phyloP scores from a whole-genome alignment of 2,113 vertebrate genomes.

The Amia ocellicauda region DNA sequence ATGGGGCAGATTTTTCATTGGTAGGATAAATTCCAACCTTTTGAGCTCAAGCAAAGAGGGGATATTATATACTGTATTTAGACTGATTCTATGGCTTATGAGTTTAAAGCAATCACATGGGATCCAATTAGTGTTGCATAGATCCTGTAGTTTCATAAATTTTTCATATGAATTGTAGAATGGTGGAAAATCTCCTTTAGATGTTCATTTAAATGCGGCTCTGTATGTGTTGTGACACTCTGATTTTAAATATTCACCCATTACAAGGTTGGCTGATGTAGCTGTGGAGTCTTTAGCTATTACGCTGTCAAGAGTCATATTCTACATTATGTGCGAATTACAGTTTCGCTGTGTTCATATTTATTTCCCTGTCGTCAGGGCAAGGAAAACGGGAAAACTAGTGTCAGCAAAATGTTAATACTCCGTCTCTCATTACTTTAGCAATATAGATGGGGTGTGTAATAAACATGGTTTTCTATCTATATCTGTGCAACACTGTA shows the following conservation, averaged over 20 bases:
- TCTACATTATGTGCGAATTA: slow-evolving; percentile 24
- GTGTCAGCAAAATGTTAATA: slow-evolving; percentile 68
- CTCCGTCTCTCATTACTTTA: slow-evolving; percentile 52
- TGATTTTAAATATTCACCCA: slow-evolving; percentile 12
- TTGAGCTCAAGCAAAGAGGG: too few relatives aligned
- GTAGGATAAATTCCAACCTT: too few relatives aligned
- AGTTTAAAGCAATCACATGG: slow-evolving; percentile 39
- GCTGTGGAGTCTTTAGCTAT: slow-evolving; percentile 13
- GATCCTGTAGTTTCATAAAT: slow-evolving; percentile 50
- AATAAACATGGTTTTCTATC: slow-evolving; percentile 43
- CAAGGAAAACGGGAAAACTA: slow-evolving; percentile 20
- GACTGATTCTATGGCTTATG: not conserved
- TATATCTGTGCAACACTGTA: not conserved
- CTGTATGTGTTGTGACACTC: not conserved
- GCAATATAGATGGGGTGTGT: slow-evolving; percentile 47
- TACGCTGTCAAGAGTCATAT: slow-evolving; percentile 18
- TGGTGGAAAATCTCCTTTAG: slow-evolving; percentile 3
- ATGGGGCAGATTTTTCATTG: too few relatives aligned
- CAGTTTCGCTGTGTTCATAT: slow-evolving; percentile 26
- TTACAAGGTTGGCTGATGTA: not conserved
- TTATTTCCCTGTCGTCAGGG: slow-evolving; percentile 10
- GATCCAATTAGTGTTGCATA: slow-evolving; percentile 56
- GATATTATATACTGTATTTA: too few relatives aligned
- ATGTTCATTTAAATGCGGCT: slow-evolving; percentile 5
- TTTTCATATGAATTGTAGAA: slow-evolving; percentile 46